These are phyloP conservation scores for Dicranocentrus wangi DNA, from an alignment of 2,888 invertebrate species.

Conservation along the genomic window DNA sequence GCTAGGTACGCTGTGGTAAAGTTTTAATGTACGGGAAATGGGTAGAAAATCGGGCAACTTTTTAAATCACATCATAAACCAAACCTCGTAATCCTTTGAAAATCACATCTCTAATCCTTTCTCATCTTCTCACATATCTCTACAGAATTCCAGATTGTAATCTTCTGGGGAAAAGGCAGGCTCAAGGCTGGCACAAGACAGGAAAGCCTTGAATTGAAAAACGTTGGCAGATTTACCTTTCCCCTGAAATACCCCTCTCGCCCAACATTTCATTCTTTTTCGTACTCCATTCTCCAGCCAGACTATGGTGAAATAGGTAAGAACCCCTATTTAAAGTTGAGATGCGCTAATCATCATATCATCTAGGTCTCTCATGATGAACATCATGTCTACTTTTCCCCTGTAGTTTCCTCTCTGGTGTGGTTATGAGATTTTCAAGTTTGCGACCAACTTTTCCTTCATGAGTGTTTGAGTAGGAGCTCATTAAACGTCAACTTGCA, in stretches of 20 bases:
- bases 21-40: neutral
- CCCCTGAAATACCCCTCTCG: too few relatives aligned
- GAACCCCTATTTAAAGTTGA: too few relatives aligned
- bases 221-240: too few relatives aligned
- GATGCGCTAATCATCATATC: neutral
- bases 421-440: constrained; percentile 20
- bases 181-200: neutral
- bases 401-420: neutral
- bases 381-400: neutral
- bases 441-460: neutral
- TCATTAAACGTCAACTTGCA: constrained; percentile 14
- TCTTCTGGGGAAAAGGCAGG: neutral
- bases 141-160: constrained; percentile 1
- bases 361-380: neutral
- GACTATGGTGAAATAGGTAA: too few relatives aligned
- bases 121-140: constrained; percentile 9
- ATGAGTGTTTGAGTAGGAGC: constrained; percentile 10
- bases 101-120: constrained; percentile 29
- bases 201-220: too few relatives aligned
- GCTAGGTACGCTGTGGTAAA: neutral
- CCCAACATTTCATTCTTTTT: too few relatives aligned
- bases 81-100: constrained; percentile 11
- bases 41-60: constrained; percentile 5
- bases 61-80: constrained; percentile 37
- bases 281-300: too few relatives aligned